Percentiles rank a stretch among this genome's conserved stretches.
Conservation (phyloP, 1,140 invertebrate species). For the Ostrea edulis region DNA sequence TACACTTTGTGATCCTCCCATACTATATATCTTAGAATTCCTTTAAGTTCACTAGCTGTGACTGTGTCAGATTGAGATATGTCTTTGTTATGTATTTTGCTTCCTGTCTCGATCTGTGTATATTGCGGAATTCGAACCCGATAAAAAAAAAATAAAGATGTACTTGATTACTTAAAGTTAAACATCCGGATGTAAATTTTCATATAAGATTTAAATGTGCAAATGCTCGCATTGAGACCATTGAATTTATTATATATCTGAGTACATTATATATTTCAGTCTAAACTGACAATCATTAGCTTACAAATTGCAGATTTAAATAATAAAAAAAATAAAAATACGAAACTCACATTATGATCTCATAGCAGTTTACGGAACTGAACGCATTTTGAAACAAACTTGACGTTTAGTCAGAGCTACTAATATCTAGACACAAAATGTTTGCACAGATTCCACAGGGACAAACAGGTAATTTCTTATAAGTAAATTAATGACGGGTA, state of each 20-base stretch:
- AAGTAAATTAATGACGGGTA: too few species aligned
- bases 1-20: slow-evolving; percentile 71
- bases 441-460: slow-evolving; percentile 47
- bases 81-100: slow-evolving; percentile 13
- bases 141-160: not conserved
- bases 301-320: not conserved
- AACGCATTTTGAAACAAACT: not conserved
- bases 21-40: slow-evolving; percentile 49
- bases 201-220: not conserved
- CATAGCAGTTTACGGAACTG: not conserved
- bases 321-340: not conserved
- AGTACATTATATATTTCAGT: not conserved
- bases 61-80: not conserved
- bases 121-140: slow-evolving; percentile 40
- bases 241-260: not conserved
- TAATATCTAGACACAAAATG: slow-evolving; percentile 41
- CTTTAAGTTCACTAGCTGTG: too few species aligned
- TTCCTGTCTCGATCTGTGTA: slow-evolving; percentile 1
- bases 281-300: not conserved
- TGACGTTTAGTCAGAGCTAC: slow-evolving; percentile 29
- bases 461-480: slow-evolving; percentile 39
- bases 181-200: not conserved
- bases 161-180: not conserved
- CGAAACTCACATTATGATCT: not conserved
- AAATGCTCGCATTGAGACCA: too few species aligned